Evolutionary conservation across 2,888 invertebrate species (phyloP).

Genomic region (Chymomyza procnemis): DNA sequence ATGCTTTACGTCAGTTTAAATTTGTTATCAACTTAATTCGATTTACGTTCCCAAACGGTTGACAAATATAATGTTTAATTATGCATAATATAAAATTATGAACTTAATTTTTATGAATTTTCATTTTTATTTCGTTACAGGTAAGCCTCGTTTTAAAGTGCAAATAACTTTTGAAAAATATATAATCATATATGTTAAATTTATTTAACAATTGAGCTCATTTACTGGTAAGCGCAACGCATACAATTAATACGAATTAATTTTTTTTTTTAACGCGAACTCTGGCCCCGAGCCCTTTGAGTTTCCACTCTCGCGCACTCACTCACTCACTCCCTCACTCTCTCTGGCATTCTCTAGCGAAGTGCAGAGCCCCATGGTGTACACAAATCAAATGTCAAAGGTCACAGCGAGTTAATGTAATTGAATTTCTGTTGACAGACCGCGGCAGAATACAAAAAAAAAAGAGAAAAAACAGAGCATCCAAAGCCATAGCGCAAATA

Average conservation of each 20-base stretch:
- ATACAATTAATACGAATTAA: constrained; percentile 9
- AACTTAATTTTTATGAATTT: constrained; percentile 5
- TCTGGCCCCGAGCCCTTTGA: background rate
- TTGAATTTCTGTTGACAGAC: constrained; percentile 10
- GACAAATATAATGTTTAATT: background rate
- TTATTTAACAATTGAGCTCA: background rate
- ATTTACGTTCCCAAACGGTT: background rate
- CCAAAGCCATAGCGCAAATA: background rate
- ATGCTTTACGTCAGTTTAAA: background rate
- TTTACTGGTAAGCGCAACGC: constrained; percentile 10
- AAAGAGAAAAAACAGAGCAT: background rate
- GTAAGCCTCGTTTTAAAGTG: constrained; percentile 2
- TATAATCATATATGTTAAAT: background rate
- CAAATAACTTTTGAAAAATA: background rate
- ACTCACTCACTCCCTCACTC: background rate
- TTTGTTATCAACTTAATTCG: background rate
- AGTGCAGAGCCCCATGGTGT: background rate
- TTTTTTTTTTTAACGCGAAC: constrained; percentile 1
- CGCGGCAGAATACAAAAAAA: background rate
- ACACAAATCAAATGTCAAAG: constrained; percentile 18
- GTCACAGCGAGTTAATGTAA: constrained; percentile 19
- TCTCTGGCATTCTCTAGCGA: background rate
- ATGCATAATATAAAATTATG: background rate
- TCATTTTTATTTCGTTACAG: constrained; percentile 10
- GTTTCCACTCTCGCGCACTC: background rate